A percentile compares a stretch with the other conserved stretches of the same genome.
phyloP scores from a whole-genome alignment of 2,797 vertebrate genomes.

The Mallotus villosus region DNA sequence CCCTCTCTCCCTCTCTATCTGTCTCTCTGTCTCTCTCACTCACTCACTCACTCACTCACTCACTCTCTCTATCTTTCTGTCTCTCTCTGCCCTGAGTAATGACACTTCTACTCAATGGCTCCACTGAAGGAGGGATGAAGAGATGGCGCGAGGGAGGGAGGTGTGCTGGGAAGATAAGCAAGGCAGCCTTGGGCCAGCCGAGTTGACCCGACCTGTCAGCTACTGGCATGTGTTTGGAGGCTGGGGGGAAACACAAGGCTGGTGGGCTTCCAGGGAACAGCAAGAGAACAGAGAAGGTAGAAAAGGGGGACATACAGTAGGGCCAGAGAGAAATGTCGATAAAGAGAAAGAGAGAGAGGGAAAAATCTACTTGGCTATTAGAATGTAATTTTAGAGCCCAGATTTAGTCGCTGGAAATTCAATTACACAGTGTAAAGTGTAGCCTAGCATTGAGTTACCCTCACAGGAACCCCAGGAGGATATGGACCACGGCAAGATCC shows the following conservation, averaged over 20 bases:
- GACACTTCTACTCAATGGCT: slow-evolving; percentile 14
- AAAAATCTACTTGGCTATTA: slow-evolving; percentile 38
- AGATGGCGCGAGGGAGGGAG: not conserved
- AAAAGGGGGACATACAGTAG: not conserved
- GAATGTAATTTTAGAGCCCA: slow-evolving; percentile 44
- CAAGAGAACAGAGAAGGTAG: not conserved
- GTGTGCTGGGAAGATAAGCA: slow-evolving; percentile 14
- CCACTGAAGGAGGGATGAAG: not conserved
- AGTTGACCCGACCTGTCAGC: slow-evolving; percentile 23
- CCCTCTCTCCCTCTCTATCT: not conserved
- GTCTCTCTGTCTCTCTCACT: too few relatives aligned
- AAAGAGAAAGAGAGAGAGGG: not conserved
- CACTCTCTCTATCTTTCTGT: not conserved
- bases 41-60: not conserved
- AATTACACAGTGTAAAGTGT: slow-evolving; percentile 34
- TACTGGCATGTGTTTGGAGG: slow-evolving; percentile 3
- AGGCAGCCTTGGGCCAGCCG: slow-evolving; percentile 34
- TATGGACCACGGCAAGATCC: not conserved
- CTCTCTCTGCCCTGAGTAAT: slow-evolving; percentile 18
- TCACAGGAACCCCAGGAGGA: slow-evolving; percentile 10
- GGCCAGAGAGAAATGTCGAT: not conserved
- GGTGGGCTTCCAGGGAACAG: not conserved
- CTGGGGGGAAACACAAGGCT: not conserved
- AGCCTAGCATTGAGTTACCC: slow-evolving; percentile 20
- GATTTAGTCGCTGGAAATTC: slow-evolving; percentile 49